phyloP scores from a whole-genome alignment of 1,140 invertebrate genomes.

The Neodiprion fabricii region DNA sequence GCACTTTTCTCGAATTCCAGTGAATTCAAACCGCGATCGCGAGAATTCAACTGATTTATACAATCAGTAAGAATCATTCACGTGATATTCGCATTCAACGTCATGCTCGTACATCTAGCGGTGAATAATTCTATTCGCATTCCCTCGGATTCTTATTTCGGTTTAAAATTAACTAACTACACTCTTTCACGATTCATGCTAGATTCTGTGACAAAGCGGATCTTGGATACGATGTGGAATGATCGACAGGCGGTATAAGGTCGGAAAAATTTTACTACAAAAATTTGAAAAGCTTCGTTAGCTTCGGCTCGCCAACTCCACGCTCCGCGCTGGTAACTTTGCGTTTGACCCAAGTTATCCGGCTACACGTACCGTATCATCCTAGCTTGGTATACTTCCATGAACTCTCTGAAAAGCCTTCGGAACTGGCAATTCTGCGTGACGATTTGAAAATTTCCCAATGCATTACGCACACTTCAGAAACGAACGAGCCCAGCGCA shows the following conservation, averaged over 20 bases:
- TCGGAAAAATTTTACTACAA: not conserved
- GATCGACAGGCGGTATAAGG: not conserved
- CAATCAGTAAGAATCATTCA: too few relatives aligned
- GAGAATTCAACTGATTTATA: too few relatives aligned
- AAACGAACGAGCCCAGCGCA: not conserved
- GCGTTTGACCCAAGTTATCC: not conserved
- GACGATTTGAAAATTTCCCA: slow-evolving; percentile 1
- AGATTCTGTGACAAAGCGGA: too few relatives aligned
- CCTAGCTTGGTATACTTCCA: not conserved
- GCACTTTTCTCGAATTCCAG: not conserved
- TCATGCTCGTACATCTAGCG: too few relatives aligned
- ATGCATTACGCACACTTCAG: not conserved
- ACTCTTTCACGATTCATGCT: too few relatives aligned
- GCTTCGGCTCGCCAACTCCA: not conserved
- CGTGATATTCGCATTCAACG: too few relatives aligned
- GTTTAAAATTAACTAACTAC: too few relatives aligned
- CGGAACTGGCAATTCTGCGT: not conserved
- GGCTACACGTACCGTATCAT: not conserved
- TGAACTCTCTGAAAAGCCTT: not conserved
- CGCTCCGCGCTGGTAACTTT: not conserved
- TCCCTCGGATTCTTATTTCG: too few relatives aligned
- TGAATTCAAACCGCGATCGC: not conserved
- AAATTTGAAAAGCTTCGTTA: slow-evolving; percentile 7
- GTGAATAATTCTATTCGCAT: too few relatives aligned
- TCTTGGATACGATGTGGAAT: too few relatives aligned